phyloP scores from a whole-genome alignment of 2,797 vertebrate genomes.

The Hypotaenidia okinawae region DNA sequence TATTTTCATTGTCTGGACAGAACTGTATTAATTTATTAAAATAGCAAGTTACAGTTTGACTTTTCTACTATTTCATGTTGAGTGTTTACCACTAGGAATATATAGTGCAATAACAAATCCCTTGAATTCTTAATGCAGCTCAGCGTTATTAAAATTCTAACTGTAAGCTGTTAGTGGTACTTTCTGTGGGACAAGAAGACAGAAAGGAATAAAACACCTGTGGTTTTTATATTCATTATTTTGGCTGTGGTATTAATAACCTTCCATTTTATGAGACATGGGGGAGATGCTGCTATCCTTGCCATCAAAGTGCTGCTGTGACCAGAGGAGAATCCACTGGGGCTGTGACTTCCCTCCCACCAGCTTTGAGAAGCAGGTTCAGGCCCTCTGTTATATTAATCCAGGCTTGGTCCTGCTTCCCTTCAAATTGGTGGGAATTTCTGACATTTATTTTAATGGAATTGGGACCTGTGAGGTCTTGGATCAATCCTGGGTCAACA shows the following conservation, averaged over 20 bases:
- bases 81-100: neutral
- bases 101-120: neutral
- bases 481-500: neutral
- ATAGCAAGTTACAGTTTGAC: neutral
- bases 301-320: neutral
- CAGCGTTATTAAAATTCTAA: neutral
- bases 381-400: neutral
- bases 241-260: neutral
- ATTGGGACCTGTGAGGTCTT: neutral
- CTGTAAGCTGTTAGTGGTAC: neutral
- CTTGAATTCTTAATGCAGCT: neutral
- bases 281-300: neutral
- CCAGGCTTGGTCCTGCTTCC: neutral
- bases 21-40: neutral
- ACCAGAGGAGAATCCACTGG: fast-evolving
- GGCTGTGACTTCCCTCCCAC: neutral
- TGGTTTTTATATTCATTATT: neutral
- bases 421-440: neutral
- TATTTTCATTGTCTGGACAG: neutral
- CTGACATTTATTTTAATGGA: neutral
- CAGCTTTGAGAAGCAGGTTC: neutral
- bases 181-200: neutral
- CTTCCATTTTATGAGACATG: neutral
- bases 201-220: neutral
- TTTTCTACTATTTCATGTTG: neutral